Percentiles rank a stretch among this genome's conserved stretches.
Evolutionary conservation across 2,797 vertebrate species (phyloP).

Genomic region (Acanthurus tractus): DNA sequence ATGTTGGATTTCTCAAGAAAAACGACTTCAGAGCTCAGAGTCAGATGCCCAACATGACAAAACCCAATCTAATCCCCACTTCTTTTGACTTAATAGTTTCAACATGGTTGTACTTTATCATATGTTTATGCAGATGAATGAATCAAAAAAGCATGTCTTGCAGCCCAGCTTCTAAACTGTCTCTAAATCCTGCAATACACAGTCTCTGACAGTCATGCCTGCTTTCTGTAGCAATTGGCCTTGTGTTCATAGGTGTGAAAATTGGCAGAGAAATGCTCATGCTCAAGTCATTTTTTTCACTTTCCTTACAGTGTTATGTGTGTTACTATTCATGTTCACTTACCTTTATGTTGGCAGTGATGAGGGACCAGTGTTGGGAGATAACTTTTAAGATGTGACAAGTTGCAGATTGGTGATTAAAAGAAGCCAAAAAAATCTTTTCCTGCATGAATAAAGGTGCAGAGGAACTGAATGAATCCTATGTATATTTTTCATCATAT

Average conservation of each 20-base stretch:
- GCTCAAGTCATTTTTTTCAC: background rate
- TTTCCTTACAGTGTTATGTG: background rate
- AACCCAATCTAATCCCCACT: background rate
- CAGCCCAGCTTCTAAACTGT: background rate
- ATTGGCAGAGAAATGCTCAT: background rate
- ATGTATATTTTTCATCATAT: too few relatives aligned
- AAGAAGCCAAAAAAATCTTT: too few relatives aligned
- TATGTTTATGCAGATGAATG: background rate
- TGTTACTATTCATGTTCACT: background rate
- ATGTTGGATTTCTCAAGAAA: background rate
- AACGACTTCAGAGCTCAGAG: background rate
- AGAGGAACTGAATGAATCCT: too few relatives aligned
- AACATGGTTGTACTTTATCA: background rate
- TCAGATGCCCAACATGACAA: background rate
- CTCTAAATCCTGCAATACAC: background rate
- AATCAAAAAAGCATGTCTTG: background rate
- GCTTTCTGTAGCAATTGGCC: background rate
- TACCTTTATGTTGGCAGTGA: background rate
- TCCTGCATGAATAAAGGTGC: too few relatives aligned
- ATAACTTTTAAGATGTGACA: too few relatives aligned
- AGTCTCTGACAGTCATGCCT: background rate
- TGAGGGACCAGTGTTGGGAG: background rate
- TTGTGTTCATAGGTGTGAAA: background rate
- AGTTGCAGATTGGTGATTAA: too few relatives aligned
- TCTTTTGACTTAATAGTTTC: constrained; percentile 4